Conservation (phyloP, 2,113 vertebrate genomes). For the Stegostoma tigrinum region DNA sequence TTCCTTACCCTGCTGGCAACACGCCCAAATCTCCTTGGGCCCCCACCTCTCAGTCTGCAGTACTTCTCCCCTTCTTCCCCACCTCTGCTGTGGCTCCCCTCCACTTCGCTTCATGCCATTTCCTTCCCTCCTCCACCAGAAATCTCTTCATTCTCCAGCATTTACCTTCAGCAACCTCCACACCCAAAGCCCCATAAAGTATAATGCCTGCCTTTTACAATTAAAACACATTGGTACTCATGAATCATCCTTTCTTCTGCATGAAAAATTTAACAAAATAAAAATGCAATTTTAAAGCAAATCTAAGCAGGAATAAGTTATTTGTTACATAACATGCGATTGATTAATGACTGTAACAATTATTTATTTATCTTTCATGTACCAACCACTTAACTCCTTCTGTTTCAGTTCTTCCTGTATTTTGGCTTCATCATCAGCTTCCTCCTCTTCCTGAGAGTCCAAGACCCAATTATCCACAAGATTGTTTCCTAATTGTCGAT, state of each 20-base stretch:
- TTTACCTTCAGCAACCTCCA: too few species aligned
- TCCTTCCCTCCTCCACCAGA: too few species aligned
- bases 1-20: too few species aligned
- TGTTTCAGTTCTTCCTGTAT: constrained; percentile 53
- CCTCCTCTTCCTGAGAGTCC: constrained; percentile 54
- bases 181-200: neutral
- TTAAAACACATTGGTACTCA: neutral
- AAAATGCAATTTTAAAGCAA: neutral
- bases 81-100: too few species aligned
- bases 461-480: constrained; percentile 60
- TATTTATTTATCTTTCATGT: neutral
- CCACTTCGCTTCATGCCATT: too few species aligned
- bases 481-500: constrained; percentile 71
- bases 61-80: too few species aligned
- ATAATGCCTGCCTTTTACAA: neutral
- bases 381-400: constrained; percentile 67
- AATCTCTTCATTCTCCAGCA: too few species aligned
- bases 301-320: neutral
- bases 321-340: neutral
- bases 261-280: neutral
- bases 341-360: neutral
- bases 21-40: too few species aligned
- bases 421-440: constrained; percentile 45
- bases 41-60: too few species aligned
- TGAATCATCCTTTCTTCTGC: neutral